These are phyloP conservation scores for Nylanderia fulva DNA, from an alignment of 1,140 invertebrate genomes.

Conservation along the genomic window DNA sequence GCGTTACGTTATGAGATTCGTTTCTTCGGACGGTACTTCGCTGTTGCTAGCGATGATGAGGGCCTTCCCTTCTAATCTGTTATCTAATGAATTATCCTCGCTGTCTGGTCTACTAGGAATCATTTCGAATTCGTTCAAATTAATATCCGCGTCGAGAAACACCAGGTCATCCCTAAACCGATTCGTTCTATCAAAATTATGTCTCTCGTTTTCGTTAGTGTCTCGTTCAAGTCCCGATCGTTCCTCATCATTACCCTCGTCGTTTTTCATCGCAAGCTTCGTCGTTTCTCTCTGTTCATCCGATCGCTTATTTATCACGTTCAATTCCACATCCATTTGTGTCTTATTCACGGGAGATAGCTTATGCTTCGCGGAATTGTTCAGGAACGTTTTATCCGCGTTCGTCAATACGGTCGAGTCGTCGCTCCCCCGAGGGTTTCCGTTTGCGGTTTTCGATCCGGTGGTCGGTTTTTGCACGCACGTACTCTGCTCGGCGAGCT, in stretches of 20 bases:
- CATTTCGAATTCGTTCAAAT: slow-evolving; percentile 81
- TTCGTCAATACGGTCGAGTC: slow-evolving; percentile 15
- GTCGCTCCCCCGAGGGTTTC: slow-evolving; percentile 30
- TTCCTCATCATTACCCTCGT: not conserved
- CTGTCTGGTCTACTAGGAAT: slow-evolving; percentile 71
- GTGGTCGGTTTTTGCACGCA: slow-evolving; percentile 43
- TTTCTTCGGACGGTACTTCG: slow-evolving; percentile 78
- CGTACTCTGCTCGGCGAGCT: slow-evolving; percentile 16
- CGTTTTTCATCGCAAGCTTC: not conserved
- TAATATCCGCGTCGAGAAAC: slow-evolving; percentile 71
- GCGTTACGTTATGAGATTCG: slow-evolving; percentile 79
- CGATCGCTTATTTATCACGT: slow-evolving; percentile 54
- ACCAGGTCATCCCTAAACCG: slow-evolving; percentile 40
- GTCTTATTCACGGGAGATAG: not conserved
- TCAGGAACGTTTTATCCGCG: slow-evolving; percentile 49
- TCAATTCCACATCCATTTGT: slow-evolving; percentile 60
- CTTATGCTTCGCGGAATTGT: slow-evolving; percentile 43
- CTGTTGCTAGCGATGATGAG: slow-evolving; percentile 70
- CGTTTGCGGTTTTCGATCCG: slow-evolving; percentile 22
- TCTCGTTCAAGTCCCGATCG: slow-evolving; percentile 11
- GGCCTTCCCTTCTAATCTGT: slow-evolving; percentile 75
- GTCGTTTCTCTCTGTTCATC: not conserved
- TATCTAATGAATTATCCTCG: slow-evolving; percentile 79
- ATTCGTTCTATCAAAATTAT: slow-evolving; percentile 27
- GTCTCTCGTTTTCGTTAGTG: slow-evolving; percentile 43